Base-by-base conservation (phyloP, 1,140 invertebrate genomes). In the Leptinotarsa undecemlineata region DNA sequence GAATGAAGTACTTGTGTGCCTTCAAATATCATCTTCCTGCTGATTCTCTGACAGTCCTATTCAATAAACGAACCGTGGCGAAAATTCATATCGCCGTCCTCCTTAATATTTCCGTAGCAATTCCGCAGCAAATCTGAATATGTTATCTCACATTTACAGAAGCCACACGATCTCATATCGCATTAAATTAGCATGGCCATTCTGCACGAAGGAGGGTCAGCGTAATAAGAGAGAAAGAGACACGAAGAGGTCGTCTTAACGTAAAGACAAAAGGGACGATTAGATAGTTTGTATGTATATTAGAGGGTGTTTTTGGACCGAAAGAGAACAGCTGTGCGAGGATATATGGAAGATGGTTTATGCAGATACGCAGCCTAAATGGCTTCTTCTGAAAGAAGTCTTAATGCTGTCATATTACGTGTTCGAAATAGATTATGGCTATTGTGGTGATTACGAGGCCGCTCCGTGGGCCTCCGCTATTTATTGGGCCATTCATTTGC, bases 381-480 rank as follows among this genome's bases (percentile, higher is more conserved):
- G 80, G 79, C 78, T 78, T 75, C 73, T 70, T 78, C 19, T 63
- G 74, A 79, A 83, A 83, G 81, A 83, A 83, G 81, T 82, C 82
- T 81, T 83, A 83, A 83, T 81, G 81, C 81, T 82, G 81, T 82
- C 81, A 80, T 81, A 82, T 82, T 83, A 83, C 82, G 82, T 83
- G 82, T 83, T 81, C 75, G 78, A 81, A 82, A 83, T 83, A 83
- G 82, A 83, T 83, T 82, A 83, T 83, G 80, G 82, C 79, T 81
- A 81, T 82, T 83, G 82, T 77, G 74, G 82, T 83, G 82, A 83
- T 83, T 83, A 83, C 80, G 77, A 72, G 71, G 81, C 79, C 80
- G 80, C 81, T 81, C 80, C 82, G 81, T 83, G 81, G 80, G 81
- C 78, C 78, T 70, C 69, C 75, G 68, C 72, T 76, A 77, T 79